phyloP scores from a whole-genome alignment of 2,888 invertebrate species.

The Enoplolaimus lenunculus region DNA sequence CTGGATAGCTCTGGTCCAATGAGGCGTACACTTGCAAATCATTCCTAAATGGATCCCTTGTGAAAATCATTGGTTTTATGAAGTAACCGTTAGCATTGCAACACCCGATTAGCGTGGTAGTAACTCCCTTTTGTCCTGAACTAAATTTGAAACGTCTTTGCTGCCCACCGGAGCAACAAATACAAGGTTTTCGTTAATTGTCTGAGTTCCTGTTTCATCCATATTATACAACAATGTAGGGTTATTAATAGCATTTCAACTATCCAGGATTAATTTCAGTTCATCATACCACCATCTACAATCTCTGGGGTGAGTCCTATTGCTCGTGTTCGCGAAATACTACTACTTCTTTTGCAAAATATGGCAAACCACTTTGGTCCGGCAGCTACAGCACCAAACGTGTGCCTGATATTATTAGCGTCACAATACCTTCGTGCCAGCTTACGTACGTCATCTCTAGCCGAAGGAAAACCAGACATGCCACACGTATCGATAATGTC shows the following conservation, averaged over 20 bases:
- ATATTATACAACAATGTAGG: not conserved
- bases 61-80: not conserved
- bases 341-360: not conserved
- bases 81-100: not conserved
- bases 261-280: not conserved
- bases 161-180: not conserved
- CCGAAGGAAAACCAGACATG: not conserved
- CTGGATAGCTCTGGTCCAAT: not conserved
- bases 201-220: slow-evolving; percentile 12
- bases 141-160: not conserved
- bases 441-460: not conserved
- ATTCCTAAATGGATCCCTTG: not conserved
- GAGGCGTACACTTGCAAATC: not conserved
- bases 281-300: slow-evolving; percentile 3
- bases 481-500: not conserved
- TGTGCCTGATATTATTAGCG: not conserved
- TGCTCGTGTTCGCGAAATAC: not conserved
- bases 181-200: not conserved
- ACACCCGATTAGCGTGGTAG: not conserved
- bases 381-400: not conserved
- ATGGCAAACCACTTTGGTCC: not conserved
- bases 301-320: not conserved
- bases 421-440: not conserved
- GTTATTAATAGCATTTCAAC: not conserved
- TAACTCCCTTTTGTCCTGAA: not conserved